Evolutionary conservation across 2,888 invertebrate genomes (phyloP).

Genomic region (Acleris emargana): DNA sequence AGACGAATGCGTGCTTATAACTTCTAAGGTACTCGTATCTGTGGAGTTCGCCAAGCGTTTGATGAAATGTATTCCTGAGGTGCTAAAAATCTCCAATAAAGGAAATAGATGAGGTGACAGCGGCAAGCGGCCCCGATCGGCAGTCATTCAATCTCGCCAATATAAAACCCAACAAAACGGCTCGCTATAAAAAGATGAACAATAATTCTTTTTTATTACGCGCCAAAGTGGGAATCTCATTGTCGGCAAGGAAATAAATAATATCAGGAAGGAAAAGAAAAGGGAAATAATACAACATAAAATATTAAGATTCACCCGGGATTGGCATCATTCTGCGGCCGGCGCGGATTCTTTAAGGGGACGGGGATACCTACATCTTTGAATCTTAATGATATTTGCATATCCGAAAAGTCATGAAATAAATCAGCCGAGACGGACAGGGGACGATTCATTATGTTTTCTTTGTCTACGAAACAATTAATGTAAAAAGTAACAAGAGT

Average conservation of each 20-base stretch:
- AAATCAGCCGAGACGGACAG: constrained; percentile 82
- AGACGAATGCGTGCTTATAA: too few relatives aligned
- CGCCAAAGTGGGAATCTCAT: constrained; percentile 83
- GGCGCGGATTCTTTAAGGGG: constrained; percentile 72
- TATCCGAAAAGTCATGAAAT: constrained; percentile 83
- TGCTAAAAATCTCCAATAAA: constrained; percentile 6
- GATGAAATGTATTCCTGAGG: not conserved
- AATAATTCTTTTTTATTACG: constrained; percentile 83
- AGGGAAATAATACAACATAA: constrained; percentile 83
- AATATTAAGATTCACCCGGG: constrained; percentile 83
- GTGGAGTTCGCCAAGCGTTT: too few relatives aligned
- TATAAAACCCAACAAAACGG: constrained; percentile 78
- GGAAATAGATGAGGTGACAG: constrained; percentile 30
- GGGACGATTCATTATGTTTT: constrained; percentile 72
- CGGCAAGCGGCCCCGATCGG: constrained; percentile 49
- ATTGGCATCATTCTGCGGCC: constrained; percentile 82
- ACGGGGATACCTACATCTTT: constrained; percentile 75
- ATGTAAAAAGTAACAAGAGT: constrained; percentile 57
- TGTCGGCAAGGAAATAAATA: constrained; percentile 82
- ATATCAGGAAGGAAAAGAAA: constrained; percentile 80
- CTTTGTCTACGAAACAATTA: constrained; percentile 78
- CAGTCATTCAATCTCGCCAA: constrained; percentile 71
- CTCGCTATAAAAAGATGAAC: constrained; percentile 80
- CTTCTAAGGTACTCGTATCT: too few relatives aligned
- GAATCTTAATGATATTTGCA: constrained; percentile 83